These are phyloP conservation scores for Acrocephalus arundinaceus DNA, from an alignment of 2,113 vertebrate genomes.

Conservation along the genomic window DNA sequence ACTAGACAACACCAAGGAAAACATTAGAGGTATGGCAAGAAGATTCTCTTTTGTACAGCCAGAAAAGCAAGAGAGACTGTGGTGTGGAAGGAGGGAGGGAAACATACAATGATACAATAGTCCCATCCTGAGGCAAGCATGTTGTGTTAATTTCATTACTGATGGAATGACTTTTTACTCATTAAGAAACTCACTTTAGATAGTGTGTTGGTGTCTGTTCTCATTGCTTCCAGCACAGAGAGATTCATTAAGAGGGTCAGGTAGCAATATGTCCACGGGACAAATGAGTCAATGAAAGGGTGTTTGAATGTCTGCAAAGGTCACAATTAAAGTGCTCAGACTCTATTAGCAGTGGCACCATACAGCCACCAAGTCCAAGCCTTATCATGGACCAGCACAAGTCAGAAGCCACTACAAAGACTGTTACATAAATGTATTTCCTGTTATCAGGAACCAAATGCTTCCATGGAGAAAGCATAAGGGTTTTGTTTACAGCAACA, in stretches of 20 bases:
- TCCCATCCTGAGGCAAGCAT: background rate
- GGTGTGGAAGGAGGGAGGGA: background rate
- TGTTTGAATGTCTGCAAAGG: background rate
- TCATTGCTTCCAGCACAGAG: background rate
- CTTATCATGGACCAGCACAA: background rate
- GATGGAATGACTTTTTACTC: background rate
- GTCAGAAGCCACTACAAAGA: background rate
- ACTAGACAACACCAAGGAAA: background rate
- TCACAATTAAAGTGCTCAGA: background rate
- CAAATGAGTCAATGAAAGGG: background rate
- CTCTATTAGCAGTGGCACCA: background rate
- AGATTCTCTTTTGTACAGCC: background rate
- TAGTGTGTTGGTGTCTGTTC: background rate
- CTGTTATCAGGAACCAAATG: background rate
- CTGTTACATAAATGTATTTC: background rate
- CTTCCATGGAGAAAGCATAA: background rate
- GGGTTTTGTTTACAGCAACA: background rate
- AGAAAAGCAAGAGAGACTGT: background rate
- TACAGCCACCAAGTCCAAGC: background rate
- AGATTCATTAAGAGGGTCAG: background rate
- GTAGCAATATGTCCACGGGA: fast-evolving
- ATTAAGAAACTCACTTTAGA: background rate
- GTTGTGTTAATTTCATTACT: background rate
- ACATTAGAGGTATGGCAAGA: background rate
- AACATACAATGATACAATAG: background rate